A percentile compares a stretch with the other conserved stretches of the same genome.
phyloP scores from a whole-genome alignment of 2,797 vertebrate species.

The Gastrophryne carolinensis region DNA sequence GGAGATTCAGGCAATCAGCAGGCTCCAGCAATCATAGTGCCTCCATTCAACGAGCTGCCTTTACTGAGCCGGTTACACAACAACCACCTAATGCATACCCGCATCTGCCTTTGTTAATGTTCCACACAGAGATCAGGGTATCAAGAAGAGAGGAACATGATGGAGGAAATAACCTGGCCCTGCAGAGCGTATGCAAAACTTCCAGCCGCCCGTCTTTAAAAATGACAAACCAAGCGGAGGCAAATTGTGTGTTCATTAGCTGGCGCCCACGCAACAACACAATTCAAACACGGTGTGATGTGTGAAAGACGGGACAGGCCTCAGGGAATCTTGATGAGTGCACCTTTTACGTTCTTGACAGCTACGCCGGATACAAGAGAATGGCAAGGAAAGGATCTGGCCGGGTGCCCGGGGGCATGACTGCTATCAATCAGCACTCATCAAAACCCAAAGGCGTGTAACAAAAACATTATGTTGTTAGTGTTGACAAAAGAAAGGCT shows the following conservation, averaged over 20 bases:
- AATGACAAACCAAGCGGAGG: background rate
- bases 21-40: background rate
- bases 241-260: slow-evolving; percentile 13
- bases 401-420: background rate
- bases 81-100: background rate
- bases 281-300: slow-evolving; percentile 15
- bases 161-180: background rate
- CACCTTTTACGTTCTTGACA: slow-evolving; percentile 4
- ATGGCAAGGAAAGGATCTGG: background rate
- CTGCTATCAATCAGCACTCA: background rate
- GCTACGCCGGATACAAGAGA: background rate
- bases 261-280: slow-evolving; percentile 14
- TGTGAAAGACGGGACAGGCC: slow-evolving; percentile 6
- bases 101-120: background rate
- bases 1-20: background rate
- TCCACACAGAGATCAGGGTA: background rate
- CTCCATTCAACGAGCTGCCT: background rate
- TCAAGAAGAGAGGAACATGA: background rate
- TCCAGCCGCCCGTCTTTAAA: background rate
- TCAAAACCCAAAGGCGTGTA: background rate
- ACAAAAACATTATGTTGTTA: background rate
- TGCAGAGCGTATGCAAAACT: background rate
- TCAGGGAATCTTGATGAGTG: background rate
- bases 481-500: too few species aligned
- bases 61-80: background rate